Evolutionary conservation across 1,140 invertebrate genomes (phyloP).

Genomic region (Cherax destructor): DNA sequence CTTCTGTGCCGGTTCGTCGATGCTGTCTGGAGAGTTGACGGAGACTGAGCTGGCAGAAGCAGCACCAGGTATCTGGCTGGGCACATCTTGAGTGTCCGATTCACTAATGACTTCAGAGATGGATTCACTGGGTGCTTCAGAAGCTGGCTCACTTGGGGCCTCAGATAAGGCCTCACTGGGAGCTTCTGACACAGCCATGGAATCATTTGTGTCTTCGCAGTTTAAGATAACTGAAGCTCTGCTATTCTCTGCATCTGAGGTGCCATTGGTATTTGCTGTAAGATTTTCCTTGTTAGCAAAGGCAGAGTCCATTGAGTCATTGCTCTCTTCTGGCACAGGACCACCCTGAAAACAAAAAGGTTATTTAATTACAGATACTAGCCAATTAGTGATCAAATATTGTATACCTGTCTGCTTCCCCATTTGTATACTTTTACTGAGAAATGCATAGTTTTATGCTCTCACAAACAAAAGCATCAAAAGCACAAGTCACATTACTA

Average conservation of each 20-base stretch:
- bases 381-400: no score
- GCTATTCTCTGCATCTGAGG: slow-evolving; percentile 69
- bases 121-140: slow-evolving; percentile 54
- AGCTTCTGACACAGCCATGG: slow-evolving; percentile 61
- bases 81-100: slow-evolving; percentile 54
- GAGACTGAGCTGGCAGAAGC: slow-evolving; percentile 13
- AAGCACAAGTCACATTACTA: no score
- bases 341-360: slow-evolving; percentile 45
- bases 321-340: slow-evolving; percentile 59
- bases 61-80: slow-evolving; percentile 22
- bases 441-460: no score
- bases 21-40: slow-evolving; percentile 43
- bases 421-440: no score
- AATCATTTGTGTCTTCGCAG: slow-evolving; percentile 71
- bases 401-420: no score
- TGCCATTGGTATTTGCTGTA: slow-evolving; percentile 70
- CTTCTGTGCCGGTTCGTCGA: slow-evolving; percentile 69
- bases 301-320: slow-evolving; percentile 69
- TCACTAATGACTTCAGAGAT: slow-evolving; percentile 54
- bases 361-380: no score
- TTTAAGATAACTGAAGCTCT: slow-evolving; percentile 67
- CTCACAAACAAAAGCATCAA: no score
- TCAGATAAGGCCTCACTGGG: slow-evolving; percentile 57
- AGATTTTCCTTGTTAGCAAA: slow-evolving; percentile 71
- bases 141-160: slow-evolving; percentile 57